Evolutionary conservation across 2,797 vertebrate species (phyloP).

Genomic region (Australoheros facetus): DNA sequence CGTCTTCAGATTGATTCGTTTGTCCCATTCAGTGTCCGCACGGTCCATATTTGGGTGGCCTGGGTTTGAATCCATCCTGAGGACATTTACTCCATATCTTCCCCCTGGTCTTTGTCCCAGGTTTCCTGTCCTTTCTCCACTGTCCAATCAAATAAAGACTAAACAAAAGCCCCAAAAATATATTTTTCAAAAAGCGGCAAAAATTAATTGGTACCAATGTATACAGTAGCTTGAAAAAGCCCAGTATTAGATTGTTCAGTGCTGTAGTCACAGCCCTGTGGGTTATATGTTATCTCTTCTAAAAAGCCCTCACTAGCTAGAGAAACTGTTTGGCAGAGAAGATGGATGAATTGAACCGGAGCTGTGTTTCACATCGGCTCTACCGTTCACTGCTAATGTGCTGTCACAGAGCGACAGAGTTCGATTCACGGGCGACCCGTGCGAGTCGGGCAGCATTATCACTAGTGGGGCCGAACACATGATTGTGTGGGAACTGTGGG

Average conservation of each 20-base stretch:
- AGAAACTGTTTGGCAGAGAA: slow-evolving; percentile 3
- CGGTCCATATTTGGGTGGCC: neutral
- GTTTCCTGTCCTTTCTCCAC: neutral
- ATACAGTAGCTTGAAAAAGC: neutral
- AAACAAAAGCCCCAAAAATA: neutral
- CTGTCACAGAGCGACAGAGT: slow-evolving; percentile 52
- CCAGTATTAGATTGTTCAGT: neutral
- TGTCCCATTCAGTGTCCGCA: neutral
- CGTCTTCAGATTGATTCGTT: neutral
- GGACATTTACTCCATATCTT: no score
- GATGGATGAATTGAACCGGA: slow-evolving; percentile 30
- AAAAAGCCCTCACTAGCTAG: neutral
- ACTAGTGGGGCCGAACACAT: slow-evolving; percentile 30
- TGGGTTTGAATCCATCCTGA: no score
- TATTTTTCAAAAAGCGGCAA: no score
- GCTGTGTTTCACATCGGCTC: slow-evolving; percentile 24
- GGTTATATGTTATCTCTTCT: neutral
- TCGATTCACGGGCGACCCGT: slow-evolving; percentile 25
- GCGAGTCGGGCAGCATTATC: slow-evolving; percentile 40
- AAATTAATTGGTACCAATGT: neutral
- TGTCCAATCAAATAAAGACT: neutral
- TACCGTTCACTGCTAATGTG: slow-evolving; percentile 54
- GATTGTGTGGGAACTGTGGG: slow-evolving; percentile 56
- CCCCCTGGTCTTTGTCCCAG: neutral
- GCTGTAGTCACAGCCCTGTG: neutral